Conservation (phyloP, 2,113 vertebrate species). For the Pangasianodon hypophthalmus region DNA sequence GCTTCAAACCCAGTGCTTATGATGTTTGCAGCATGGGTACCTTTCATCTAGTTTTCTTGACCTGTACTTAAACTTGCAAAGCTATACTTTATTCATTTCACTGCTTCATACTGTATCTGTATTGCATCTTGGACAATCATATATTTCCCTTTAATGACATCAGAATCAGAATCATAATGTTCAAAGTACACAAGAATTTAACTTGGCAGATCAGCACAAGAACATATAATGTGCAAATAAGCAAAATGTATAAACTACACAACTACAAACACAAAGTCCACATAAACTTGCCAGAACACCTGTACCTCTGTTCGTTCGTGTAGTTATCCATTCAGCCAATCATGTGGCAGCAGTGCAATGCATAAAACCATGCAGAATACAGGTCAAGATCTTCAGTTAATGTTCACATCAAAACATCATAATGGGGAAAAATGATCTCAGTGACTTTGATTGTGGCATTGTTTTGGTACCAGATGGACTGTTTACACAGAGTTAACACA, state of each 20-base stretch:
- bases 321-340: neutral
- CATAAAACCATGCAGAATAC: neutral
- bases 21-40: neutral
- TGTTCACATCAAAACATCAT: neutral
- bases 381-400: neutral
- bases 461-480: neutral
- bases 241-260: neutral
- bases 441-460: neutral
- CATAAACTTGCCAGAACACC: neutral
- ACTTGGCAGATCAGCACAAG: neutral
- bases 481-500: neutral
- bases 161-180: neutral
- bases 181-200: neutral
- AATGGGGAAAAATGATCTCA: neutral
- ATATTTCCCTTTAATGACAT: neutral
- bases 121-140: neutral
- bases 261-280: neutral
- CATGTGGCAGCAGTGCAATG: neutral
- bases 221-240: neutral
- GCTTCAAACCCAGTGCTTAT: constrained; percentile 24
- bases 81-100: neutral
- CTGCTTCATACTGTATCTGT: neutral
- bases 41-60: constrained; percentile 25
- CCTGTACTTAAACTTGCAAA: neutral
- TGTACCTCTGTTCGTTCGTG: neutral